These are phyloP conservation scores for Amblyjoppa fuscipennis DNA, from an alignment of 2,888 invertebrate genomes.

Conservation along the genomic window DNA sequence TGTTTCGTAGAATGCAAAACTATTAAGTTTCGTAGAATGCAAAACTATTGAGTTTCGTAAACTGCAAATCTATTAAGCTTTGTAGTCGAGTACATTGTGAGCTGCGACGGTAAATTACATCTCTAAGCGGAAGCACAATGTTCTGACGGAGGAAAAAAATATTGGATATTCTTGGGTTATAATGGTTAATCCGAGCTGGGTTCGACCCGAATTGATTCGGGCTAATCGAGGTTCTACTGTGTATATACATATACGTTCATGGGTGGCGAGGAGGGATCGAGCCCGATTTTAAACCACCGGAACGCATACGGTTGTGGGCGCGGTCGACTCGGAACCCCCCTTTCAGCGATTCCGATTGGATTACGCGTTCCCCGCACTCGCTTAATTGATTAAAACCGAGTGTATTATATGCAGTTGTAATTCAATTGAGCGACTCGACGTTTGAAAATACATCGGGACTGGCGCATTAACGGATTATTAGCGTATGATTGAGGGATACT, in stretches of 20 bases:
- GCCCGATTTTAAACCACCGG: slow-evolving; percentile 62
- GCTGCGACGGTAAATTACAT: too few relatives aligned
- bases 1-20: too few relatives aligned
- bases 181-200: too few relatives aligned
- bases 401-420: slow-evolving; percentile 65
- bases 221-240: too few relatives aligned
- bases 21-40: too few relatives aligned
- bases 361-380: slow-evolving; percentile 69
- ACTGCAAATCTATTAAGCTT: too few relatives aligned
- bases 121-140: too few relatives aligned
- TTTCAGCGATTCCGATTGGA: slow-evolving; percentile 75
- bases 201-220: too few relatives aligned
- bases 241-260: background rate
- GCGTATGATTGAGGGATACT: background rate
- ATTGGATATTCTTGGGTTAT: too few relatives aligned
- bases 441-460: slow-evolving; percentile 15
- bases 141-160: too few relatives aligned
- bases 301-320: slow-evolving; percentile 67
- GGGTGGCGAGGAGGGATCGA: slow-evolving; percentile 40
- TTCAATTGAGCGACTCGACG: background rate
- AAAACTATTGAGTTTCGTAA: too few relatives aligned
- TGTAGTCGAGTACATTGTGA: too few relatives aligned
- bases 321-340: slow-evolving; percentile 58
- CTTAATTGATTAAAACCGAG: slow-evolving; percentile 81
- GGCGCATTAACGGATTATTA: slow-evolving; percentile 23